phyloP scores from a whole-genome alignment of 2,888 invertebrate genomes.

The Thera britannica region DNA sequence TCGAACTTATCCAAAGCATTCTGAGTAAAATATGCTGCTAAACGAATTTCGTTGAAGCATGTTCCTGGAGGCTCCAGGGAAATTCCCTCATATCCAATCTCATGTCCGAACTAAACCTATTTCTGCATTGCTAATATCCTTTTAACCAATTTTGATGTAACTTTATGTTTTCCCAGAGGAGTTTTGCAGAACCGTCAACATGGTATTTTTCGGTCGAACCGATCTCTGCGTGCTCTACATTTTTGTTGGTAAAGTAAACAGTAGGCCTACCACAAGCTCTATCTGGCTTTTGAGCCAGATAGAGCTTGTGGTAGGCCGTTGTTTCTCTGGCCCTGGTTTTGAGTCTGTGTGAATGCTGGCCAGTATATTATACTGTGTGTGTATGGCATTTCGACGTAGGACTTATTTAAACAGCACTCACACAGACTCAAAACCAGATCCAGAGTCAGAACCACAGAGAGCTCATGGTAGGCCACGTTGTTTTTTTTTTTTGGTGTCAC shows the following conservation, averaged over 20 bases:
- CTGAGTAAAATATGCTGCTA: constrained; percentile 19
- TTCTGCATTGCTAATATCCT: constrained; percentile 51
- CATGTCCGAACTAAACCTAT: constrained; percentile 50
- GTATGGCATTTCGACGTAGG: too few species aligned
- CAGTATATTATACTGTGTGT: too few species aligned
- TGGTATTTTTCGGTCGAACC: neutral
- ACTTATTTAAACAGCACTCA: too few species aligned
- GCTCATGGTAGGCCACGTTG: too few species aligned
- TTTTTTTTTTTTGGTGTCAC: too few species aligned
- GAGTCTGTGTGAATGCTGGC: too few species aligned
- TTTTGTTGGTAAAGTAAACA: neutral
- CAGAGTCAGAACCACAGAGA: too few species aligned
- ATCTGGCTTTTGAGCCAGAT: too few species aligned
- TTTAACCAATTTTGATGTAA: constrained; percentile 27
- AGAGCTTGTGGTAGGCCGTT: too few species aligned
- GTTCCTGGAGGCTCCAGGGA: constrained; percentile 49
- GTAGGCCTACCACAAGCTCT: too few species aligned
- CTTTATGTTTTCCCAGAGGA: constrained; percentile 8
- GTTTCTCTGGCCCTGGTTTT: too few species aligned
- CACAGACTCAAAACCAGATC: too few species aligned
- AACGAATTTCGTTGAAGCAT: constrained; percentile 31
- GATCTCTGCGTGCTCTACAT: neutral
- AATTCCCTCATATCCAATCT: constrained; percentile 56
- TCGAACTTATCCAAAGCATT: neutral
- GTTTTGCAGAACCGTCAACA: constrained; percentile 10